Evolutionary conservation across 2,113 vertebrate species (phyloP), one percentile per base, ranked within the genome.

Genomic region (Pollachius pollachius): DNA sequence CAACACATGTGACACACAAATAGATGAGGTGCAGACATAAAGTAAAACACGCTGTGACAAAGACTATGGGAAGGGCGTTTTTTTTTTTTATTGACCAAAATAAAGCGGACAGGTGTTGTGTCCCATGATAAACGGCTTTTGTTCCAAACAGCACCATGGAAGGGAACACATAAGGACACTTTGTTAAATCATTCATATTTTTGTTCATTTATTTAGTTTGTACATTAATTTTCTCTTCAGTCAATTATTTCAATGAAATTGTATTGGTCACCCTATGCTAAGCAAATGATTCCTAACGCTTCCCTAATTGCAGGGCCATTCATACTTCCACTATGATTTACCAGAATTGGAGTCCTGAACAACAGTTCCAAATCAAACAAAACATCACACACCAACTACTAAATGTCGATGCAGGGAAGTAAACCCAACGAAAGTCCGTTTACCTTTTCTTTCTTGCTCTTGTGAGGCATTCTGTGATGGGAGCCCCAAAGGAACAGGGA

Each of bases 381-480:
- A 2, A 34, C 30, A 34, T 34, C 30, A 34, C 30, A 34, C 30
- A 34, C 8, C 41, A 48, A 48, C 34, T 34, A 25, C 21, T 23
- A 25, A n/a, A 61, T 19, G 18, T 61, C n/a, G 12, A 18, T 21
- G n/a, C 13, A 12, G 25, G 19, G 11, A 17, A 41, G 15, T 60
- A 54, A 25, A 54, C 15, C 52, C 18, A 7, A 16, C 18, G 13
- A 52, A 66, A 18, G 34, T 23, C 5, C 70, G 79, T 84, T 92
- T 90, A 95, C 95, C 94, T 95, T 96, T 25, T 95, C 94, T 82
- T 94, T 95, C 81, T 94, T 96, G 90, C 90, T 93, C 92, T 94
- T 95, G 90, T 95, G 94, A 87, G 94, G 94, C 95, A 96, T 97
- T 74, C 27, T 85, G 70, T 65, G 81, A 8, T 1, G 69, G 70